A percentile compares a stretch with the other conserved stretches of the same genome.
These are phyloP conservation scores for Drosophila subsilvestris DNA, from an alignment of 2,888 invertebrate genomes.

Conservation along the genomic window DNA sequence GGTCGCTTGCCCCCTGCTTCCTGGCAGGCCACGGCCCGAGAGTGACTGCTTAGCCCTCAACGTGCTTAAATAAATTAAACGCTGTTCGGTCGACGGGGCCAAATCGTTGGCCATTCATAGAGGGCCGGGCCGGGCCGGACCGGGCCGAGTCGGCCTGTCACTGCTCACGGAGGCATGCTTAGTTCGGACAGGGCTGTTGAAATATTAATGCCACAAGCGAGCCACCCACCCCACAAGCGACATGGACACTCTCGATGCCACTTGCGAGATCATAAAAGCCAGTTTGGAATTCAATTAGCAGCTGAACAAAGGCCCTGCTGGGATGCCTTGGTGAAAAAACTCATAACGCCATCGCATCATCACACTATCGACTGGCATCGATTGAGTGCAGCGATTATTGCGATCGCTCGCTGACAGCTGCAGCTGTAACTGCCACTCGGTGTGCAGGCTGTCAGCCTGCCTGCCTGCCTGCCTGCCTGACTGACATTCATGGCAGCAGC, in stretches of 20 bases:
- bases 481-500: conserved; percentile 41
- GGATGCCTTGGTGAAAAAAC: conserved; percentile 23
- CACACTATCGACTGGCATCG: conserved; percentile 27
- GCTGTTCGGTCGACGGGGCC: conserved; percentile 25
- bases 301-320: conserved; percentile 1
- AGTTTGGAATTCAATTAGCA: conserved; percentile 70
- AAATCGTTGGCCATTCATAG: conserved; percentile 39
- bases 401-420: conserved; percentile 49
- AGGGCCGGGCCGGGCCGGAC: not conserved
- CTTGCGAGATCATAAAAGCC: conserved; percentile 40
- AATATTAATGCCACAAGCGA: conserved; percentile 56
- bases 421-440: conserved; percentile 14
- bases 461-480: conserved; percentile 19
- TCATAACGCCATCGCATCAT: conserved; percentile 36
- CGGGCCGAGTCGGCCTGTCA: conserved; percentile 15
- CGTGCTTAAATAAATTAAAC: conserved; percentile 55
- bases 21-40: conserved; percentile 29
- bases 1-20: conserved; percentile 14
- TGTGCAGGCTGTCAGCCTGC: conserved; percentile 23
- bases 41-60: conserved; percentile 52
- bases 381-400: conserved; percentile 64
- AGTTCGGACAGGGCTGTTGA: conserved; percentile 54
- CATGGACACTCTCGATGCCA: conserved; percentile 9
- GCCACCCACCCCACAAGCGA: not conserved
- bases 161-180: conserved; percentile 53